Evolutionary conservation across 2,888 invertebrate species (phyloP).

Genomic region (Caenorhabditis sulstoni): DNA sequence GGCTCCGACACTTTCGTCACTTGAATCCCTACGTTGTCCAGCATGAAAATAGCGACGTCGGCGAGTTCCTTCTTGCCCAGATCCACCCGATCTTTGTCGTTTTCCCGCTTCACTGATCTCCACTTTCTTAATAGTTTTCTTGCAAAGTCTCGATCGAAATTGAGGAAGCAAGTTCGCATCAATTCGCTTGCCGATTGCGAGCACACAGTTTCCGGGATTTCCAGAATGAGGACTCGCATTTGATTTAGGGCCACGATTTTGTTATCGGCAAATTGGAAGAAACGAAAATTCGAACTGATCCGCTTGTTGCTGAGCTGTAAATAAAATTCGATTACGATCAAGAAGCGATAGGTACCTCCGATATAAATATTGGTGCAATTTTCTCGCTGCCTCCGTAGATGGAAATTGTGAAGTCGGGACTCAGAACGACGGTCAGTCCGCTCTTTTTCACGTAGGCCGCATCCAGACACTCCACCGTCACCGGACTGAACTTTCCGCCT

Average conservation of each 20-base stretch:
- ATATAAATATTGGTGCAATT: constrained; percentile 37
- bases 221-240: not conserved
- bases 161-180: constrained; percentile 27
- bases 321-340: not conserved
- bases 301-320: constrained; percentile 32
- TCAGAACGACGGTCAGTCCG: constrained; percentile 40
- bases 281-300: constrained; percentile 6
- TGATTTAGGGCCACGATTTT: constrained; percentile 1
- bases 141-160: constrained; percentile 17
- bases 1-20: not conserved
- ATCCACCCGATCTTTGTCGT: constrained; percentile 3
- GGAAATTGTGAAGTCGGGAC: constrained; percentile 20
- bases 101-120: constrained; percentile 42
- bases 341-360: constrained; percentile 5
- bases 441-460: constrained; percentile 25
- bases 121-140: constrained; percentile 18
- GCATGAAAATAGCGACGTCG: constrained; percentile 29
- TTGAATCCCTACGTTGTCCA: constrained; percentile 38
- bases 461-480: constrained; percentile 33
- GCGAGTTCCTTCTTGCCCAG: constrained; percentile 1
- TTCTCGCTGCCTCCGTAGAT: constrained; percentile 43
- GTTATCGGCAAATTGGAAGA: constrained; percentile 15
- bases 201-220: constrained; percentile 21
- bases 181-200: constrained; percentile 2
- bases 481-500: constrained; percentile 8